phyloP scores from a whole-genome alignment of 2,888 invertebrate species.

The Erannis defoliaria region DNA sequence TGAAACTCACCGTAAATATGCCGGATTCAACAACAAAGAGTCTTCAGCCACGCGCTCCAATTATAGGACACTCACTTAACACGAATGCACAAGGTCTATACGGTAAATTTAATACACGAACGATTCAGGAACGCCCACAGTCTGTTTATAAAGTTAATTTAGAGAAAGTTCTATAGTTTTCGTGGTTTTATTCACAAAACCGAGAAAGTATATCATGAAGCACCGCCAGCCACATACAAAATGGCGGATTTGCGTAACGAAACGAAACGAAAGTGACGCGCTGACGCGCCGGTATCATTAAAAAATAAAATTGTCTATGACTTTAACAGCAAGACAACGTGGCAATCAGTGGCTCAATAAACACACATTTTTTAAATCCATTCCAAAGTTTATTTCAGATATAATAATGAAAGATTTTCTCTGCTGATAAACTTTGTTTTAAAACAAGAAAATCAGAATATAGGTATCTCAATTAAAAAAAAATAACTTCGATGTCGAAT shows the following conservation, averaged over 20 bases:
- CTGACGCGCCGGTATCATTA: constrained; percentile 76
- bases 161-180: constrained; percentile 76
- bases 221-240: constrained; percentile 87
- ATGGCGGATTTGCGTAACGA: constrained; percentile 86
- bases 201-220: constrained; percentile 79
- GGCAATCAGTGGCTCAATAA: constrained; percentile 7
- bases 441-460: no score
- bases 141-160: constrained; percentile 67
- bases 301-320: constrained; percentile 54
- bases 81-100: constrained; percentile 80
- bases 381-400: no score
- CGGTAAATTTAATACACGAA: constrained; percentile 70
- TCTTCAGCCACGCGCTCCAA: constrained; percentile 86
- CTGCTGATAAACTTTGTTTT: no score
- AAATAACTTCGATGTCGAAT: no score
- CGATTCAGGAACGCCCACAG: constrained; percentile 69
- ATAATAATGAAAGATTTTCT: no score
- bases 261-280: constrained; percentile 85
- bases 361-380: no score
- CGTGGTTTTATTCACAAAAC: constrained; percentile 78
- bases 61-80: constrained; percentile 84
- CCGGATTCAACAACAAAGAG: constrained; percentile 86
- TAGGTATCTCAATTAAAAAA: no score
- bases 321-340: constrained; percentile 30
- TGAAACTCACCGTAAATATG: constrained; percentile 81